Conservation (phyloP, 2,797 vertebrate species). For the Hypotaenidia philippensis region DNA sequence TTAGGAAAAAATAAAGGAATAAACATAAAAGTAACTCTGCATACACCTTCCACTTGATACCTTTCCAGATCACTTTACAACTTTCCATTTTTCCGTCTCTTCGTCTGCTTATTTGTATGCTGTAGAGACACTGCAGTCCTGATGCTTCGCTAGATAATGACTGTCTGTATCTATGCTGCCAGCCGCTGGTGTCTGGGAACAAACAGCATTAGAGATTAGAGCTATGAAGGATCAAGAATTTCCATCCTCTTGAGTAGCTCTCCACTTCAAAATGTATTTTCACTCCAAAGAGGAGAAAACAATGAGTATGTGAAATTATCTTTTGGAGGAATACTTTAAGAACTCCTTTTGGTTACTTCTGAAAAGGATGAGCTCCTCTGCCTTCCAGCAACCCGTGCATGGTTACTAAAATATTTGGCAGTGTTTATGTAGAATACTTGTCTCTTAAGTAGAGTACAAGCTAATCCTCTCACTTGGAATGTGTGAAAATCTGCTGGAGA, state of each 20-base stretch:
- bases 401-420: neutral
- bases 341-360: neutral
- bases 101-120: conserved; percentile 60
- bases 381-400: neutral
- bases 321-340: neutral
- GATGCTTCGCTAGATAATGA: conserved; percentile 54
- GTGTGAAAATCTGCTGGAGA: neutral
- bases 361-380: neutral
- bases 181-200: conserved; percentile 18
- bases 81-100: conserved; percentile 51
- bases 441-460: neutral
- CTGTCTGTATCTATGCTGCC: neutral
- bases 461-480: neutral
- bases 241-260: neutral
- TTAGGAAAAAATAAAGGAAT: neutral
- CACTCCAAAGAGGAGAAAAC: neutral
- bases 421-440: neutral
- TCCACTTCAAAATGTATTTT: neutral
- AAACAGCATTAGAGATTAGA: conserved; percentile 31
- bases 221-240: neutral
- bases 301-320: neutral
- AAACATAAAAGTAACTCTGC: neutral
- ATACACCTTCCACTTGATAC: neutral
- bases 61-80: conserved; percentile 48
- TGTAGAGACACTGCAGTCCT: neutral